Conservation (phyloP, 2,113 vertebrate species). For the Eretmochelys imbricata region DNA sequence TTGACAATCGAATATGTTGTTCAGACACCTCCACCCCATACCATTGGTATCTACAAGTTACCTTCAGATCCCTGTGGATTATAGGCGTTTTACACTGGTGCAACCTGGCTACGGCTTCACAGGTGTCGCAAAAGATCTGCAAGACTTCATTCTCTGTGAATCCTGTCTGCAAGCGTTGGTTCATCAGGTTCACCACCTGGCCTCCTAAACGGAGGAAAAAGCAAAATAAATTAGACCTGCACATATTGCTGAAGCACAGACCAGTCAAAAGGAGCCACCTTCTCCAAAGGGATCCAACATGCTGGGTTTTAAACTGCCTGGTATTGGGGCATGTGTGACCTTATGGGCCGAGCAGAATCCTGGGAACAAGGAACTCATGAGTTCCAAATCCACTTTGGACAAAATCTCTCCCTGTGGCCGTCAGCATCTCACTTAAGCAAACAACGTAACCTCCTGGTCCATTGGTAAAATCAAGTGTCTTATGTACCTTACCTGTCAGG, state of each 20-base stretch:
- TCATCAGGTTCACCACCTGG: slow-evolving; percentile 98
- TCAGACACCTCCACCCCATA: no score
- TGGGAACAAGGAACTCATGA: neutral
- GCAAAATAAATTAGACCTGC: neutral
- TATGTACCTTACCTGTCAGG: neutral
- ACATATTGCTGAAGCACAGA: neutral
- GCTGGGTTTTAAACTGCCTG: neutral
- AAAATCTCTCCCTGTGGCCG: neutral
- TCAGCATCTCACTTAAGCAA: neutral
- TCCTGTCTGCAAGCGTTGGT: slow-evolving; percentile 93
- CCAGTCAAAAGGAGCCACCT: no score
- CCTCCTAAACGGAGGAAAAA: slow-evolving; percentile 81
- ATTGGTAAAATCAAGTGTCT: neutral
- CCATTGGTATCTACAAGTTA: slow-evolving; percentile 27
- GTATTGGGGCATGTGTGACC: accelerated
- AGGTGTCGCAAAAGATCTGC: slow-evolving; percentile 97
- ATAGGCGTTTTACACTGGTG: slow-evolving; percentile 96
- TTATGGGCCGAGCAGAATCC: accelerated
- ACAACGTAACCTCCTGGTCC: accelerated
- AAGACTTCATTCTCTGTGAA: slow-evolving; percentile 95
- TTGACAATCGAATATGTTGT: accelerated
- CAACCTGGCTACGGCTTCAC: slow-evolving; percentile 91
- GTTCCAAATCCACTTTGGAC: neutral
- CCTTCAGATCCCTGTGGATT: slow-evolving; percentile 96
- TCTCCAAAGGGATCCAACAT: neutral